These are phyloP conservation scores for Philypnodon macrostomus DNA, from an alignment of 2,797 vertebrate species.

Conservation along the genomic window DNA sequence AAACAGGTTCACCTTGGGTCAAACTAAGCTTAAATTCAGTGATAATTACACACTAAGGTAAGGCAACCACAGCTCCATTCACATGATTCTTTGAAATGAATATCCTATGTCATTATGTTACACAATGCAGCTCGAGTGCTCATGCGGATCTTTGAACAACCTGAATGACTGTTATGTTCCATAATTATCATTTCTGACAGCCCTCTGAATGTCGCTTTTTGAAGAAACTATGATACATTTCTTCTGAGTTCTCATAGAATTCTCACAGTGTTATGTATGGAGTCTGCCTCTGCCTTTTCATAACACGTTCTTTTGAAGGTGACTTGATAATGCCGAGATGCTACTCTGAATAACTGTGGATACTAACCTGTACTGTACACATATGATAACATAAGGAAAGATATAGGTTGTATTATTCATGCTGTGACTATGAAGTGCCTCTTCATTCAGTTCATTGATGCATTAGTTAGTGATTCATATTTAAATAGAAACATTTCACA, in stretches of 20 bases:
- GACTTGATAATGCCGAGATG: no score
- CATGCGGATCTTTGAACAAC: background rate
- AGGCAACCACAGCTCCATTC: background rate
- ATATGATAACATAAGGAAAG: no score
- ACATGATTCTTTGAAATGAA: background rate
- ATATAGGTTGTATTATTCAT: no score
- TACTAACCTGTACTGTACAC: no score
- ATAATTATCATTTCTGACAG: background rate
- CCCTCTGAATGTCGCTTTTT: background rate
- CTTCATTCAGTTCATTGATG: no score
- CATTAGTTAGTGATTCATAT: no score
- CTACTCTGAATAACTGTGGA: slow-evolving; percentile 5
- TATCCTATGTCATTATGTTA: background rate
- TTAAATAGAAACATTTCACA: no score
- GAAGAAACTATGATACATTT: background rate
- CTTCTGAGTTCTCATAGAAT: background rate
- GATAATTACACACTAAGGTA: background rate
- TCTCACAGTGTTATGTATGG: background rate
- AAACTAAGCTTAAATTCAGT: no score
- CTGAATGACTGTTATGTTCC: background rate
- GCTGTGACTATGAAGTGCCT: no score
- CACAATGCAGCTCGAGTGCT: background rate
- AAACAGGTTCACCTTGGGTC: no score
- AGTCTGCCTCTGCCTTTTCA: slow-evolving; percentile 8
- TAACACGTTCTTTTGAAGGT: slow-evolving; percentile 20